phyloP scores from a whole-genome alignment of 2,113 vertebrate species.

The Ramphastos sulfuratus region DNA sequence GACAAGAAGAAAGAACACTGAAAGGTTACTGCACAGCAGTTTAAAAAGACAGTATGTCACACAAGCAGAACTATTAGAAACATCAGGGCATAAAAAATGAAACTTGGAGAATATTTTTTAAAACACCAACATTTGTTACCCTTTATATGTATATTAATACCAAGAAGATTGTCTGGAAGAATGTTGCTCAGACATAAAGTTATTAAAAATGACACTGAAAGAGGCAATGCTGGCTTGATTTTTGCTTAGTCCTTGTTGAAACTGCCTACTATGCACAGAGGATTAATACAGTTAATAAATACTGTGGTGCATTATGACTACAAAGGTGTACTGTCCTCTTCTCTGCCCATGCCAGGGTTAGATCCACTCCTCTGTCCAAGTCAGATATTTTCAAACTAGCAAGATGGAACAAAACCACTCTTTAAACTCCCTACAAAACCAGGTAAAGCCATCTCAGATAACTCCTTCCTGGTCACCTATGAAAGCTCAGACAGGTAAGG shows the following conservation, averaged over 20 bases:
- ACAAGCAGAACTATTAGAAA: constrained; percentile 3
- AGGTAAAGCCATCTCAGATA: not conserved
- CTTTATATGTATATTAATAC: not conserved
- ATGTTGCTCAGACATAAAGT: not conserved
- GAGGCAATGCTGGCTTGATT: not conserved
- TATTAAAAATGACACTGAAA: constrained; percentile 6
- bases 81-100: constrained; percentile 6
- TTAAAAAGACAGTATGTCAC: not conserved
- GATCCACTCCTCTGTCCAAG: not conserved
- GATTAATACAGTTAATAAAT: not conserved
- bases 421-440: not conserved
- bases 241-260: constrained; percentile 3
- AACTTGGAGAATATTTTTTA: not conserved
- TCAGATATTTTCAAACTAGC: not conserved
- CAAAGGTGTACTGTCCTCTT: not conserved
- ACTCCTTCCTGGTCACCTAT: not conserved
- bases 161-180: not conserved
- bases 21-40: constrained; percentile 18
- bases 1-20: constrained; percentile 39
- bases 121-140: not conserved
- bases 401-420: not conserved
- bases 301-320: not conserved
- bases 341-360: not conserved
- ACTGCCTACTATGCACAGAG: not conserved
- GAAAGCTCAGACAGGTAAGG: not conserved